Conservation (phyloP, 2,888 invertebrate genomes). For the Dorcus hopei region DNA sequence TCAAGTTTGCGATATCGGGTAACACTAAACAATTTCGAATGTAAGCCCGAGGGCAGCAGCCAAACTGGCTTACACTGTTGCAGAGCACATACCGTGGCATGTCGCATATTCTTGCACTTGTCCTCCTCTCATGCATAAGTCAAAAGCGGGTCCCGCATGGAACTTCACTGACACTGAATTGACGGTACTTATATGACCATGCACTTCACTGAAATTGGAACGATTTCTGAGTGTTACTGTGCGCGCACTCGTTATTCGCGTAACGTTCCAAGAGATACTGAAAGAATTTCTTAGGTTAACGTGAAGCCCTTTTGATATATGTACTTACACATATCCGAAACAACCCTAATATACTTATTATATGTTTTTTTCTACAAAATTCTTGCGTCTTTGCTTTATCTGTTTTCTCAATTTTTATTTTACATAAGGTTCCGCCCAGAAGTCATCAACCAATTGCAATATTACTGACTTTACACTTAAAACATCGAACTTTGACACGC, state of each 20-base stretch:
- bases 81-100: constrained; percentile 31
- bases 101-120: constrained; percentile 31
- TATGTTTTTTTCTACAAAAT: no score
- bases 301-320: not conserved
- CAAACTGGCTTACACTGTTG: constrained; percentile 22
- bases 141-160: constrained; percentile 17
- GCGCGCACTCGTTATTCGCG: constrained; percentile 1
- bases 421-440: no score
- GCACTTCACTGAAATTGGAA: not conserved
- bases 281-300: not conserved
- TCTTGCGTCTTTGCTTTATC: no score
- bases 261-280: constrained; percentile 2
- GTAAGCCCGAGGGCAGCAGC: constrained; percentile 9
- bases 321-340: no score
- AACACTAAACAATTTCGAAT: constrained; percentile 5
- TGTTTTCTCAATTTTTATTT: no score
- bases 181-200: not conserved
- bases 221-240: not conserved
- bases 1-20: constrained; percentile 6
- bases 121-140: constrained; percentile 29
- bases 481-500: no score
- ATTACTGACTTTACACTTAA: no score
- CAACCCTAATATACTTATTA: no score
- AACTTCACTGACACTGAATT: constrained; percentile 10
- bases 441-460: no score